A percentile compares a stretch with the other conserved stretches of the same genome.
Conservation (phyloP, 2,797 vertebrate genomes). For the Bufotes viridis region DNA sequence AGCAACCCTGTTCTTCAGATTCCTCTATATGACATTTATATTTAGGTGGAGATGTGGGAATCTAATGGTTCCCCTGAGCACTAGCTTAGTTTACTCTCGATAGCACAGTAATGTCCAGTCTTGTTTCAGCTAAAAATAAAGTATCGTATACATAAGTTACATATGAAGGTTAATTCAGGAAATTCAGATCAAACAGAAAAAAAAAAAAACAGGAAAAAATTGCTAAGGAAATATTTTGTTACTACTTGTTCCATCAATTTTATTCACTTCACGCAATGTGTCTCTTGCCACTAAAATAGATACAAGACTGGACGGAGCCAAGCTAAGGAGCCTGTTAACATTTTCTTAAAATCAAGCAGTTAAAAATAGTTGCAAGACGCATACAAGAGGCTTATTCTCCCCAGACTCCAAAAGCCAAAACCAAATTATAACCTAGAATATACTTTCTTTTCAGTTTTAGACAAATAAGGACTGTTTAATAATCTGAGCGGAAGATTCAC, state of each 20-base stretch:
- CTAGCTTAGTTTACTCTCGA: no score
- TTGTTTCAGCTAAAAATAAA: background rate
- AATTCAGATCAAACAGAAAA: background rate
- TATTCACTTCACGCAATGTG: slow-evolving; percentile 30
- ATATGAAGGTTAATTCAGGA: background rate
- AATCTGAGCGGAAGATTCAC: slow-evolving; percentile 10
- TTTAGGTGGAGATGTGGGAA: no score
- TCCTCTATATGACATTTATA: no score
- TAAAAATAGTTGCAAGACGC: slow-evolving; percentile 36
- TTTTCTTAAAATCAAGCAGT: slow-evolving; percentile 32
- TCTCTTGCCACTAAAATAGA: slow-evolving; percentile 47
- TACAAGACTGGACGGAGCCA: slow-evolving; percentile 37
- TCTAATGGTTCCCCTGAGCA: no score
- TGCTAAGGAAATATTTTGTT: background rate
- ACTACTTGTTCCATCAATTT: slow-evolving; percentile 9
- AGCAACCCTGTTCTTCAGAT: no score
- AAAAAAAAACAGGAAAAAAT: background rate
- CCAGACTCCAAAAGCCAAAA: slow-evolving; percentile 29
- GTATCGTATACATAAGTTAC: background rate
- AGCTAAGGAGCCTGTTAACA: slow-evolving; percentile 39
- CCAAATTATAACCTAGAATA: slow-evolving; percentile 46
- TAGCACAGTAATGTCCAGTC: no score
- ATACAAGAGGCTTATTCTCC: slow-evolving; percentile 44
- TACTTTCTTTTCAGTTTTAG: slow-evolving; percentile 34
- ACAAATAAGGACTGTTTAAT: slow-evolving; percentile 54